phyloP scores from a whole-genome alignment of 2,888 invertebrate species.

The Pasiphila rectangulata region DNA sequence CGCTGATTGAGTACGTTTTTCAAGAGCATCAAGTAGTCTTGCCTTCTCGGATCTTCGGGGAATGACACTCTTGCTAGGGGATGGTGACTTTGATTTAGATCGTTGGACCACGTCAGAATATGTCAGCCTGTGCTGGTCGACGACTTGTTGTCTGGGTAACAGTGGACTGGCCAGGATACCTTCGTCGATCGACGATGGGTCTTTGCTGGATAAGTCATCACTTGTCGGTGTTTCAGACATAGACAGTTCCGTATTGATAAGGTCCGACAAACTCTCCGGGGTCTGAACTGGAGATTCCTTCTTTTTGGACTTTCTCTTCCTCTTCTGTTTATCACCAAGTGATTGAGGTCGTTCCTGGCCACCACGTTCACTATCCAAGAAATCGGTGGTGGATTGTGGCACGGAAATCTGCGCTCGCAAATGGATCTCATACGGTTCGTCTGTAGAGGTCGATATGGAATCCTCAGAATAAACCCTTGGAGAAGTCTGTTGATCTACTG shows the following conservation, averaged over 20 bases:
- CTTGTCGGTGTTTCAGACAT: slow-evolving; percentile 69
- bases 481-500: slow-evolving; percentile 66
- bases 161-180: slow-evolving; percentile 66
- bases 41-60: slow-evolving; percentile 59
- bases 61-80: slow-evolving; percentile 60
- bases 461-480: slow-evolving; percentile 79
- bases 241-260: slow-evolving; percentile 73
- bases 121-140: slow-evolving; percentile 53
- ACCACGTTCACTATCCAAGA: slow-evolving; percentile 65
- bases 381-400: slow-evolving; percentile 65
- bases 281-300: slow-evolving; percentile 64
- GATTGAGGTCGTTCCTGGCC: slow-evolving; percentile 52
- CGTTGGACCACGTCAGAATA: slow-evolving; percentile 76
- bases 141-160: slow-evolving; percentile 42
- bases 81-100: slow-evolving; percentile 75
- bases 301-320: slow-evolving; percentile 65
- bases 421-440: slow-evolving; percentile 82
- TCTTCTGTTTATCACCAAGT: slow-evolving; percentile 62
- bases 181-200: slow-evolving; percentile 70
- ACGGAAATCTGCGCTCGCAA: slow-evolving; percentile 81
- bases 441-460: slow-evolving; percentile 73
- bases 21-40: slow-evolving; percentile 58
- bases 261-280: slow-evolving; percentile 75
- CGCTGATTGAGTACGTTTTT: slow-evolving; percentile 63
- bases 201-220: slow-evolving; percentile 65